phyloP scores from a whole-genome alignment of 2,888 invertebrate genomes.

The Torymus tubicola region DNA sequence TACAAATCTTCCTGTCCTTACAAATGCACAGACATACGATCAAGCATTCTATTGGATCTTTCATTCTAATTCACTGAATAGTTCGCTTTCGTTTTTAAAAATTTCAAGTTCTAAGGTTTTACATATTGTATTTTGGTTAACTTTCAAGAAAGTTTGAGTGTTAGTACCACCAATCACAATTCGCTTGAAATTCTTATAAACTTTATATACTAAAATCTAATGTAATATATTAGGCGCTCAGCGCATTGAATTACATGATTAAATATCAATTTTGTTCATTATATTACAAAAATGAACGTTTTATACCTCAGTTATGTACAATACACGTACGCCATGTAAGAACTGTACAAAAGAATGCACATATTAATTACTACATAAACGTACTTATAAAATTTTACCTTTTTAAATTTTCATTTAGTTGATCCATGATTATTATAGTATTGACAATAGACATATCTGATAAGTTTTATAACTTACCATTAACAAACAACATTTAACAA shows the following conservation, averaged over 20 bases:
- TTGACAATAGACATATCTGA: too few species aligned
- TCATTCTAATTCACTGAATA: background rate
- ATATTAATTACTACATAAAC: background rate
- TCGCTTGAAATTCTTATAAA: conserved; percentile 18
- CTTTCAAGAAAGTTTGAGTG: conserved; percentile 21
- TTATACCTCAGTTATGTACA: conserved; percentile 34
- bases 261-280: conserved; percentile 12
- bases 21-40: conserved; percentile 29
- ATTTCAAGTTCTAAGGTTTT: background rate
- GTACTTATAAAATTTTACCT: background rate
- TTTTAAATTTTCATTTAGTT: background rate
- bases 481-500: background rate
- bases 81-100: background rate
- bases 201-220: conserved; percentile 18
- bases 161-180: conserved; percentile 34
- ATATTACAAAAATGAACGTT: conserved; percentile 25
- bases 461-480: background rate
- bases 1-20: conserved; percentile 25
- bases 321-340: conserved; percentile 12
- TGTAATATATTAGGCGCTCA: conserved; percentile 38
- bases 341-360: conserved; percentile 31
- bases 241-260: conserved; percentile 21
- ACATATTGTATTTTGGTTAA: background rate
- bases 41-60: conserved; percentile 35
- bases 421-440: too few species aligned